Base-by-base conservation (phyloP, 2,113 vertebrate species). In the Hydrochoerus hydrochaeris region DNA sequence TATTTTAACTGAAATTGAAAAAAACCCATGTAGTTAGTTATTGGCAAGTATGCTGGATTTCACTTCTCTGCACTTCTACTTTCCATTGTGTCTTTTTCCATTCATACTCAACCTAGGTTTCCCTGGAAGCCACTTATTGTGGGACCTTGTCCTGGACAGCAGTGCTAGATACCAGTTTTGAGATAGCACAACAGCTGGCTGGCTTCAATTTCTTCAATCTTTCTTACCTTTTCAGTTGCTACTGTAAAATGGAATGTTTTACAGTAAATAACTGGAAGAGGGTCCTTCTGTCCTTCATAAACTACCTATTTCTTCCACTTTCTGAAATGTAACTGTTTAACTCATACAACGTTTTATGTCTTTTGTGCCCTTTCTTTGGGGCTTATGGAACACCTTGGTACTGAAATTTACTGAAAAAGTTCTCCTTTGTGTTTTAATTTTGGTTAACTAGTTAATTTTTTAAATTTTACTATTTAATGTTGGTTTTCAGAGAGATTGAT, bases 401-500 rank as follows among this genome's bases (percentile, higher is more conserved):
- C 7, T 44, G 11, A 24, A 11, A 88, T 95, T 65, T 60, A 58
- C 60, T 46, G 1, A 28, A 67, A 54, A 89, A 14, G 2, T 87
- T 88, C 14, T 41, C 41, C 6, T 20, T 30, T 26, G 20, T 58
- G 60, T 85, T 93, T 91, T 65, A 32, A 28, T 88, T 90, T 73
- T 88, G 65, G 14, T n/a, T 93, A 78, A 94, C 5, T 89, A 49
- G 16, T 46, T 80, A 12, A 89, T 75, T 9, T 91, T 77, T 35
- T 62, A 38, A 20, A 28, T 60, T 73, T 71, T 71, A 3, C 73
- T 63, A 75, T 54, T 62, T 20, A 67, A 80, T 80, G 30, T 67
- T 35, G 1, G 2, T 91, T 97, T 95, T 92, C 22, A 62, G 38
- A 67, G 8, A 90, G 41, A 82, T n/a, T 93, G 41, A 96, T 73